phyloP scores from a whole-genome alignment of 2,888 invertebrate species.

The Isotomurus palustris region DNA sequence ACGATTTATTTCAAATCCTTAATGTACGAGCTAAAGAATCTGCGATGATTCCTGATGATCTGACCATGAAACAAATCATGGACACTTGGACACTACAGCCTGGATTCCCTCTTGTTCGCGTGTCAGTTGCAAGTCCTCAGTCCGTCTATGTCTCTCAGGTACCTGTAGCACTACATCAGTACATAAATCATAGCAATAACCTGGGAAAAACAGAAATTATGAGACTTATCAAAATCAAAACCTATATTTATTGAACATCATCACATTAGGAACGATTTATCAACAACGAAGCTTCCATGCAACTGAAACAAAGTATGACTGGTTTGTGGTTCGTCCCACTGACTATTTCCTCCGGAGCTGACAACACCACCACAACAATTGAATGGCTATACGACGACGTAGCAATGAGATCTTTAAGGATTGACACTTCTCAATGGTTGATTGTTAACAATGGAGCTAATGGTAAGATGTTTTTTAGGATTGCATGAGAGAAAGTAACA shows the following conservation, averaged over 20 bases:
- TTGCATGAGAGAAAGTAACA: not conserved
- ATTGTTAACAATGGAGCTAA: constrained; percentile 37
- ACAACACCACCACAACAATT: not conserved
- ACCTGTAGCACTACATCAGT: too few species aligned
- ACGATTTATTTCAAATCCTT: constrained; percentile 34
- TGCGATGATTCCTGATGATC: constrained; percentile 18
- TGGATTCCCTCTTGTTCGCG: constrained; percentile 41
- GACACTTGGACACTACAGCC: constrained; percentile 43
- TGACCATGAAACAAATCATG: constrained; percentile 42
- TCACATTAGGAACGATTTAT: constrained; percentile 4
- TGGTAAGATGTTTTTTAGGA: constrained; percentile 20
- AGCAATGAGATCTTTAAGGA: constrained; percentile 21
- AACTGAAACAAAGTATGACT: not conserved
- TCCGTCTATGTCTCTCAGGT: constrained; percentile 39
- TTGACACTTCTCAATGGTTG: constrained; percentile 34
- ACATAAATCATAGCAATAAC: not conserved
- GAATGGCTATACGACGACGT: constrained; percentile 35
- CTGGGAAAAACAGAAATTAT: too few species aligned
- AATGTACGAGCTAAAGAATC: constrained; percentile 12
- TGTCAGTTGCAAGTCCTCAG: constrained; percentile 17
- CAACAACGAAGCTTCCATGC: not conserved
- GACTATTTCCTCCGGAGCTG: constrained; percentile 13
- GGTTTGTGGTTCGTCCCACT: constrained; percentile 33
- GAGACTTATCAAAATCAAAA: too few species aligned
- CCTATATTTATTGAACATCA: too few species aligned